Percentiles rank a stretch among this genome's conserved stretches.
phyloP scores from a whole-genome alignment of 1,140 invertebrate genomes.

The Aphelenchoides fujianensis region DNA sequence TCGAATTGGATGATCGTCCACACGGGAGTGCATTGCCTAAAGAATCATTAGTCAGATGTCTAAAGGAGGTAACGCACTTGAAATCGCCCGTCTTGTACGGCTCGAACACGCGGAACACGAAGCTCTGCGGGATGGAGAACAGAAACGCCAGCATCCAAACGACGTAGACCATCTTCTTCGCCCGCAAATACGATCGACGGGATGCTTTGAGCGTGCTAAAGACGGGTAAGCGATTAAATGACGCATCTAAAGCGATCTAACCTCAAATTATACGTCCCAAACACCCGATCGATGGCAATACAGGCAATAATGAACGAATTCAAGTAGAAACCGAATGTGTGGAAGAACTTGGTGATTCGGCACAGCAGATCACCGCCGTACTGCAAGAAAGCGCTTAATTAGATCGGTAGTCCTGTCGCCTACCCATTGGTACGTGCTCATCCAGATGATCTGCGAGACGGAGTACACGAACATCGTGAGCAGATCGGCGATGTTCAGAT shows the following conservation, averaged over 20 bases:
- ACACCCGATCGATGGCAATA: conserved; percentile 58
- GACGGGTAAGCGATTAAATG: conserved; percentile 19
- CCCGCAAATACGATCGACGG: conserved; percentile 41
- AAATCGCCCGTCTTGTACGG: conserved; percentile 51
- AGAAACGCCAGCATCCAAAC: conserved; percentile 53
- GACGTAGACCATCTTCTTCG: conserved; percentile 41
- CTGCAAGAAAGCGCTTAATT: conserved; percentile 60
- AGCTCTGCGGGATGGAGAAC: conserved; percentile 49
- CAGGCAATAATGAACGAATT: conserved; percentile 60
- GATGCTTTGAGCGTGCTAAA: conserved; percentile 51
- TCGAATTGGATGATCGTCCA: conserved; percentile 58
- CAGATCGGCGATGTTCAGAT: conserved; percentile 57
- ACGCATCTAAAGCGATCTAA: conserved; percentile 25
- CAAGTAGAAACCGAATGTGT: conserved; percentile 60
- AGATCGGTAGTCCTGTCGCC: not conserved
- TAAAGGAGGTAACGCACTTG: conserved; percentile 38
- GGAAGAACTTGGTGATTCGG: conserved; percentile 57
- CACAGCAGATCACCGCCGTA: conserved; percentile 58
- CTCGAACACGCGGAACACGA: conserved; percentile 55
- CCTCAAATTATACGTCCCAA: conserved; percentile 57
- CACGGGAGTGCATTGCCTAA: conserved; percentile 53
- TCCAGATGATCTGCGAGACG: conserved; percentile 58
- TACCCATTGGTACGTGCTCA: conserved; percentile 55
- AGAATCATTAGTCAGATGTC: conserved; percentile 5
- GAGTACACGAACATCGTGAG: conserved; percentile 58